Base-by-base conservation (phyloP, 2,113 vertebrate species). In the Athene cunicularia region DNA sequence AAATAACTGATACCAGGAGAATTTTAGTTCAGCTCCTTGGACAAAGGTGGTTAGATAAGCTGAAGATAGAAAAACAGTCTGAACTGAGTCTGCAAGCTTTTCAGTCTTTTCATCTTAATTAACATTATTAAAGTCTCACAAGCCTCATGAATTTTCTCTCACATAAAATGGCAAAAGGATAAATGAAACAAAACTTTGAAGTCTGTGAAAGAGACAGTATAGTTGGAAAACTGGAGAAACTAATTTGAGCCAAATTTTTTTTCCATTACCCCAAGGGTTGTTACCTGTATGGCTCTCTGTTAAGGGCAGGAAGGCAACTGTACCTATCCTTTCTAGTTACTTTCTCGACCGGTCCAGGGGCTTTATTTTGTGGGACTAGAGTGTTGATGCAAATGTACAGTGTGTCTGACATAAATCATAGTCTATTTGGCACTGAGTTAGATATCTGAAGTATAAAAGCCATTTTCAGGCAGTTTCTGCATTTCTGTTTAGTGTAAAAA, bases 41-140 rank as follows among this genome's bases (percentile, higher is more conserved):
- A 80, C 55, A 77, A 86, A 92, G n/a, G 76, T 53, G 18, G 45
- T 92, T 86, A 80, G 85, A 85, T 60, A 90, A 93, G 86, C 28
- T 43, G 41, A 50, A 75, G 68, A 50, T 27, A n/a, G 41, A 82
- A 87, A 58, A n/a, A 43, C 52, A 76, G 27, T 28, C 20, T 93
- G 49, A 86, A 88, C 10, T 12, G 59, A 80, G 15, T 28, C 82
- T 90, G 59, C 43, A 77, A 77, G n/a, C 0, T 76, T 79, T 84
- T 67, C 39, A 45, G 50, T 45, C 63, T 58, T 96, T 86, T 67
- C 45, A 76, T 90, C 45, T 43, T 94, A 88, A 93, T 92, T 84
- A 92, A 55, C 32, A 41, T 23, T 75, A 52, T 67, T 88, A 33
- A 68, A 67, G 50, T 86, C 68, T 63, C 64, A 74, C 1, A 4